Evolutionary conservation across 1,140 invertebrate genomes (phyloP), one percentile per base, ranked within the genome.

Genomic region (Gonioctena quinquepunctata): DNA sequence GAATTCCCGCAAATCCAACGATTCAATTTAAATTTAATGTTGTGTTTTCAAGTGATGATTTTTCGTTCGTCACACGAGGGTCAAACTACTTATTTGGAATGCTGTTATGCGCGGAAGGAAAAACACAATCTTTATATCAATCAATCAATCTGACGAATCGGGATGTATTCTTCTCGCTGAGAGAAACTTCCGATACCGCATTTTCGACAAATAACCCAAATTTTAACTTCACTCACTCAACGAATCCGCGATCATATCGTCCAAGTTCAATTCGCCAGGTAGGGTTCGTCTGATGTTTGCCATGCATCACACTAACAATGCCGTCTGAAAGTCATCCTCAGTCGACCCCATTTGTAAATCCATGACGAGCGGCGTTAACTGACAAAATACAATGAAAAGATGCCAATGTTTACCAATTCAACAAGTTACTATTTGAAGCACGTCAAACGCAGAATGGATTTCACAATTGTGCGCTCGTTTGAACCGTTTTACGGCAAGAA

Each of bases 371-470:
- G 25, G 56, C 56, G 56, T 59, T 59, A 27, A 62, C 60, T 27
- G 25, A 62, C 60, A 62, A 62, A 62, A 62, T 28, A 62, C 60
- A 62, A 62, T 62, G 42, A 28, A 62, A 60, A 62, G 60, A 62
- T 62, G 60, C 60, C 60, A 62, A 62, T 62, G 60, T 62, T 62
- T 62, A 62, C 60, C 60, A 62, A 28, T 42, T 42, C 26, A 8
- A 26, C 23, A 62, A 62, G 60, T 62, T 62, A 22, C 60, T 62
- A 62, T 23, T 62, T 62, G 60, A 62, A 62, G 42, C 33, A 62
- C 27, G 60, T 62, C 60, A 33, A 62, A 62, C 27, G 60, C 60
- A 62, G 60, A 33, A 48, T 33, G 42, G 27, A 42, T 33, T 62
- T 62, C 18, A 62, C 60, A 62, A 62, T 62, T 62, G 23, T 59